These are phyloP conservation scores for Lepus oiostolus DNA, from an alignment of 2,797 vertebrate genomes.

Conservation along the genomic window DNA sequence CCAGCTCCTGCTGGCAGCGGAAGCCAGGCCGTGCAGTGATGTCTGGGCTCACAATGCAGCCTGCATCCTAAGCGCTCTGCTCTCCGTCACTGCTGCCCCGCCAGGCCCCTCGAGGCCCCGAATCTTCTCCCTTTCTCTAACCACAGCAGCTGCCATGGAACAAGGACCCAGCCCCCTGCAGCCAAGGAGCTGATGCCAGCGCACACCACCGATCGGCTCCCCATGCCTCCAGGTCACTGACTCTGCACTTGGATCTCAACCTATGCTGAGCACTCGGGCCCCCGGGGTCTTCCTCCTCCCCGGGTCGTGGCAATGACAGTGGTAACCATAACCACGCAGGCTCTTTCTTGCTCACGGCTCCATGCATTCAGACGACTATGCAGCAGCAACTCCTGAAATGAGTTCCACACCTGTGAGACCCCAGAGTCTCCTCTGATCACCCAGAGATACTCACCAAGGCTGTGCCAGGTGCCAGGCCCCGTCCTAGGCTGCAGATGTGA, in stretches of 20 bases:
- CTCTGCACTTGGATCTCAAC: accelerated
- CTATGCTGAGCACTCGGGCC: neutral
- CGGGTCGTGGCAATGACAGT: neutral
- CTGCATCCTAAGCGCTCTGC: neutral
- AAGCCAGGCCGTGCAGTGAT: accelerated
- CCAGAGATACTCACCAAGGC: neutral
- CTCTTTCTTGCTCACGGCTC: accelerated
- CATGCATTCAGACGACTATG: neutral
- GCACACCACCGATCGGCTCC: accelerated
- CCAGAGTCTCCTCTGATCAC: neutral
- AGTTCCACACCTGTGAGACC: neutral
- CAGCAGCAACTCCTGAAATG: accelerated
- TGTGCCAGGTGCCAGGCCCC: accelerated
- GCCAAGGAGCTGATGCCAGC: neutral
- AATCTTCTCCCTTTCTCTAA: neutral
- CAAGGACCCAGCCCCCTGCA: neutral
- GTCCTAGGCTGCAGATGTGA: accelerated
- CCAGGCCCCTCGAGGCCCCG: accelerated
- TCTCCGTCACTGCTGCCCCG: neutral
- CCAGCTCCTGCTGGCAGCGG: no score
- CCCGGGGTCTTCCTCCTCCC: neutral
- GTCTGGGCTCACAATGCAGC: neutral
- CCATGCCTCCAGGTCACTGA: accelerated
- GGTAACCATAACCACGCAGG: neutral
- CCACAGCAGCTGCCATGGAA: neutral